Evolutionary conservation across 1,140 invertebrate genomes (phyloP), one percentile per base, ranked within the genome.

Genomic region (Drosophila lacteicornis): DNA sequence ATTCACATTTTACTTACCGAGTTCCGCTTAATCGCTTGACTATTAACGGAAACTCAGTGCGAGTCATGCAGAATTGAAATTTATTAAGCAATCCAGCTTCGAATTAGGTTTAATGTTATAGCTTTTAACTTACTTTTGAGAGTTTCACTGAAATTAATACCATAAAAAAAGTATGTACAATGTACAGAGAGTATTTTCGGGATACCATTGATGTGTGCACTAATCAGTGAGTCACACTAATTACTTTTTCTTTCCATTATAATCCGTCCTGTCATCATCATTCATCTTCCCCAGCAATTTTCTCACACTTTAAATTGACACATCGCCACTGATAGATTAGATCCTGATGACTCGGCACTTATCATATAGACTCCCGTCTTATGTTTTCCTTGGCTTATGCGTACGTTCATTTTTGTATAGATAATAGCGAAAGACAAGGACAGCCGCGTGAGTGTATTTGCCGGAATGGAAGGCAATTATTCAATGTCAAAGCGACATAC

Each of bases 281-380:
- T 80, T 70, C 53, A 79, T 79, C 59, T 82, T 58, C 46, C 46
- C 30, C 27, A 40, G 77, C 61, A 84, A 88, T 84, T 88, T 88
- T 87, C 80, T 87, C 83, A 87, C 85, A 84, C 80, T 87, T 84
- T 88, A 87, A 88, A 87, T 87, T 88, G 83, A 87, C 84, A 88
- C 80, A 80, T 87, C 73, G 74, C 38, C 56, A 25, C 77, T 87
- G 77, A 87, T 87, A 80, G 87, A 88, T 87, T 80, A 71, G 58
- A 84, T 87, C 84, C 80, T 88, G 84, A 87, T 87, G 83, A 87
- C 83, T 87, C 51, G 49, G 66, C 82, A 84, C 65, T 84, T 79
- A 65, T 58, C 33, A 36, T 40, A 78, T 70, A 78, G 56, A 77
- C 19, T 56, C 38, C 51, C 43, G 50, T 60, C 63, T 68, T 38